Conservation (phyloP, 1,140 invertebrate genomes). For the Nilaparvata lugens region DNA sequence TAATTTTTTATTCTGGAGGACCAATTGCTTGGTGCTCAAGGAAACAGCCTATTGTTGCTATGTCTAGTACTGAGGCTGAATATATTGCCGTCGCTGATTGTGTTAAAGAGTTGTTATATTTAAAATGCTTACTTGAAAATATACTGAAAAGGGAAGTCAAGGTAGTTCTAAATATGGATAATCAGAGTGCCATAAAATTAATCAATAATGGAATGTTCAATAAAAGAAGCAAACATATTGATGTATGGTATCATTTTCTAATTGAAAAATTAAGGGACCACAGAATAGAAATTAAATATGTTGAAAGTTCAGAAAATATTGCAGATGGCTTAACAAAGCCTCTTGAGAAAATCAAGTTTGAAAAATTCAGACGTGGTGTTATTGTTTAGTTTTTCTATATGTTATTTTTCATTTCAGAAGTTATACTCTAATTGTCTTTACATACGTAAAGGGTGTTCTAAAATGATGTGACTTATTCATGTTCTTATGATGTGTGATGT, state of each 20-base stretch:
- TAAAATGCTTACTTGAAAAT: too few species aligned
- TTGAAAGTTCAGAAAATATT: too few species aligned
- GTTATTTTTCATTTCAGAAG: too few species aligned
- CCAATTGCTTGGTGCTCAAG: conserved; percentile 17
- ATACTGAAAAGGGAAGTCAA: conserved; percentile 8
- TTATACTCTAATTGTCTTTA: too few species aligned
- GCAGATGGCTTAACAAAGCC: too few species aligned
- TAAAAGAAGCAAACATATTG: conserved; percentile 21
- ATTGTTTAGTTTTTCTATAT: too few species aligned
- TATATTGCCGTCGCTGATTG: conserved; percentile 12
- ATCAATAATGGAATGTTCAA: conserved; percentile 11
- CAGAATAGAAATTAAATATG: neutral
- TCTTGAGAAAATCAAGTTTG: too few species aligned
- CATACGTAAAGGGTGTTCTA: too few species aligned
- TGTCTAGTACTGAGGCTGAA: conserved; percentile 15
- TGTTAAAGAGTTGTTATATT: conserved; percentile 19
- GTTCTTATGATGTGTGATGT: too few species aligned
- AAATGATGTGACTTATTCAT: too few species aligned
- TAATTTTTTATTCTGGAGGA: conserved; percentile 15
- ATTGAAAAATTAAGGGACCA: conserved; percentile 14
- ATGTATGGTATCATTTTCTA: conserved; percentile 20
- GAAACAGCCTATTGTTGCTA: conserved; percentile 16
- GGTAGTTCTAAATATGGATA: conserved; percentile 20
- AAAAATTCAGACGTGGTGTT: too few species aligned
- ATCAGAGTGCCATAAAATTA: conserved; percentile 21